Conservation (phyloP, 2,888 invertebrate genomes). For the Pardosa pseudoannulata region DNA sequence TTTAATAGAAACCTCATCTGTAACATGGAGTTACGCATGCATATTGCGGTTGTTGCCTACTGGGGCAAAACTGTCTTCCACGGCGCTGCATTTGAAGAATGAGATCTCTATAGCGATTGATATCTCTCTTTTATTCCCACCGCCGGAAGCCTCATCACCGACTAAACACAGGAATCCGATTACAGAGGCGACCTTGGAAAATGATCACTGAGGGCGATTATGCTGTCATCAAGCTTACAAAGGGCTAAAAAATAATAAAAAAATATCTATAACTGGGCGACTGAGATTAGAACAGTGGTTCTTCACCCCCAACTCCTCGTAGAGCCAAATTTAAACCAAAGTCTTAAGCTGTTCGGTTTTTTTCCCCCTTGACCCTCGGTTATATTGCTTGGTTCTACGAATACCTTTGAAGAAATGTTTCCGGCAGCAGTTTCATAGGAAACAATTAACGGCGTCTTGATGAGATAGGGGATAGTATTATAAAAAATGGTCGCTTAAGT, state of each 20-base stretch:
- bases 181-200: background rate
- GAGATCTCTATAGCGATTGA: slow-evolving; percentile 13
- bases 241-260: background rate
- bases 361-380: too few species aligned
- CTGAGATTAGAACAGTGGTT: background rate
- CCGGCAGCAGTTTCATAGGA: background rate
- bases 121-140: slow-evolving; percentile 17
- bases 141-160: background rate
- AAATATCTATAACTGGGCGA: too few species aligned
- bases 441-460: too few species aligned
- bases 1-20: background rate
- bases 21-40: background rate
- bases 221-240: background rate
- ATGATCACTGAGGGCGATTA: background rate
- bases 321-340: background rate
- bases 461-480: too few species aligned
- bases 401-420: background rate
- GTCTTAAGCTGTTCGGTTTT: too few species aligned
- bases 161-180: background rate
- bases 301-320: background rate
- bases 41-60: background rate
- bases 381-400: background rate
- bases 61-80: background rate
- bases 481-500: too few species aligned
- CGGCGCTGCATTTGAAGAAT: background rate